These are phyloP conservation scores for Notiomystis cincta DNA, from an alignment of 2,113 vertebrate genomes.

Conservation along the genomic window DNA sequence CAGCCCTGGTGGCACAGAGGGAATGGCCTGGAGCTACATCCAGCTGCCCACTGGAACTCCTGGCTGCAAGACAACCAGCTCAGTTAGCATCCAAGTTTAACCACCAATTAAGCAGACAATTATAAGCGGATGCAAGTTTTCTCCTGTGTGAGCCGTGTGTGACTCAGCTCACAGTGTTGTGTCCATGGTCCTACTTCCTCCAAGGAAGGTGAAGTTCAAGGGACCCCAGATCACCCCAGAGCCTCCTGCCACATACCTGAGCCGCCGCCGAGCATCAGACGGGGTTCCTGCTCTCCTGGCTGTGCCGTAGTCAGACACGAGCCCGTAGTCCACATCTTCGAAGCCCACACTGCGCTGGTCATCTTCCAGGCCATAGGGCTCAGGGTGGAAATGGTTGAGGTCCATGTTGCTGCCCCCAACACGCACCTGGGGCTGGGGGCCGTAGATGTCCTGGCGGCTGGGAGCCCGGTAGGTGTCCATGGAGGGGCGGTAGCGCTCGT, in stretches of 20 bases:
- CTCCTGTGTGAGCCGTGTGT: neutral
- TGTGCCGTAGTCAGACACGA: conserved; percentile 86
- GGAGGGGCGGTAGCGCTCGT: conserved; percentile 84
- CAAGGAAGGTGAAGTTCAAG: neutral
- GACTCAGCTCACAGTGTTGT: neutral
- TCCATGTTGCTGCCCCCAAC: conserved; percentile 90
- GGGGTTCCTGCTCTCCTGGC: conserved; percentile 79
- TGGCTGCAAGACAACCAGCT: neutral
- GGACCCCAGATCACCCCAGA: neutral
- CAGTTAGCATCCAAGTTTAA: conserved; percentile 3
- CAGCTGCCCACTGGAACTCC: neutral
- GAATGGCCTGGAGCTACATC: neutral
- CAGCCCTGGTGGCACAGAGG: neutral
- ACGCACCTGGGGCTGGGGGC: conserved; percentile 91
- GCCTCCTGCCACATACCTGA: conserved; percentile 70
- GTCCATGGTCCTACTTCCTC: neutral
- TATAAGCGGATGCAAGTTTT: neutral
- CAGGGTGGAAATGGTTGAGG: conserved; percentile 86
- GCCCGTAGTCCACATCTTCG: conserved; percentile 88
- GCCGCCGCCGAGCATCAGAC: conserved; percentile 80
- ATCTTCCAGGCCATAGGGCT: conserved; percentile 89
- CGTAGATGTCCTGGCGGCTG: conserved; percentile 87
- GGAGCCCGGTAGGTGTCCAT: conserved; percentile 85
- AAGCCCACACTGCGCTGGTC: conserved; percentile 93
- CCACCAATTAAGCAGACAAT: conserved; percentile 33